Evolutionary conservation across 64 coral and sea anemone species (phyloP).

Genomic region (Trachythela sp.): DNA sequence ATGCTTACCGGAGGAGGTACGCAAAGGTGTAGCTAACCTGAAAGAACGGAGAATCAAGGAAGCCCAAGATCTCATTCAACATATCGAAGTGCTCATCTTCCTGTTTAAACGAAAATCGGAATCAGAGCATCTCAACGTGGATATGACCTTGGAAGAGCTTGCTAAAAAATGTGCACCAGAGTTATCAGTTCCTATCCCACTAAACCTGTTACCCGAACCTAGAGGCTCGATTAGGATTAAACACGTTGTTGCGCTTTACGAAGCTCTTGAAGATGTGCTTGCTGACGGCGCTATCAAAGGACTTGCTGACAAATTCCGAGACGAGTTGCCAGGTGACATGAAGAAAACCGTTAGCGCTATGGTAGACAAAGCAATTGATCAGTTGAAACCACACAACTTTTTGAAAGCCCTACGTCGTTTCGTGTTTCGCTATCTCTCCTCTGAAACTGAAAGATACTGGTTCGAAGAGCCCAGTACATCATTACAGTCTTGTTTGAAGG

Average conservation of each 20-base stretch:
- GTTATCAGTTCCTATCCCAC: slow-evolving; percentile 39
- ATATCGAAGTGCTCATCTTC: slow-evolving; percentile 70
- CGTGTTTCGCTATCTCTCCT: slow-evolving; percentile 70
- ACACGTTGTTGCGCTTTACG: slow-evolving; percentile 60
- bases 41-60: slow-evolving; percentile 54
- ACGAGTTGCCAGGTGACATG: background rate
- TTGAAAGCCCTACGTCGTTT: slow-evolving; percentile 64
- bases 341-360: background rate
- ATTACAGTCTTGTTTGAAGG: slow-evolving; percentile 24
- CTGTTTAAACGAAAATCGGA: slow-evolving; percentile 37
- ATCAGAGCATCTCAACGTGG: background rate
- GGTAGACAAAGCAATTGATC: background rate
- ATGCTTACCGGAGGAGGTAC: slow-evolving; percentile 12
- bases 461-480: slow-evolving; percentile 23
- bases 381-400: background rate
- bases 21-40: slow-evolving; percentile 37
- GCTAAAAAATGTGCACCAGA: slow-evolving; percentile 32
- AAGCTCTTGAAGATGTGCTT: slow-evolving; percentile 58
- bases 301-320: slow-evolving; percentile 48
- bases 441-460: slow-evolving; percentile 31
- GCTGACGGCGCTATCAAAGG: slow-evolving; percentile 53
- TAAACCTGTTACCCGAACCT: slow-evolving; percentile 34
- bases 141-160: slow-evolving; percentile 45
- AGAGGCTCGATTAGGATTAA: slow-evolving; percentile 17
- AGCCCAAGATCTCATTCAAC: slow-evolving; percentile 51